Base-by-base conservation (phyloP, 2,113 vertebrate genomes). In the Dromas ardeola region DNA sequence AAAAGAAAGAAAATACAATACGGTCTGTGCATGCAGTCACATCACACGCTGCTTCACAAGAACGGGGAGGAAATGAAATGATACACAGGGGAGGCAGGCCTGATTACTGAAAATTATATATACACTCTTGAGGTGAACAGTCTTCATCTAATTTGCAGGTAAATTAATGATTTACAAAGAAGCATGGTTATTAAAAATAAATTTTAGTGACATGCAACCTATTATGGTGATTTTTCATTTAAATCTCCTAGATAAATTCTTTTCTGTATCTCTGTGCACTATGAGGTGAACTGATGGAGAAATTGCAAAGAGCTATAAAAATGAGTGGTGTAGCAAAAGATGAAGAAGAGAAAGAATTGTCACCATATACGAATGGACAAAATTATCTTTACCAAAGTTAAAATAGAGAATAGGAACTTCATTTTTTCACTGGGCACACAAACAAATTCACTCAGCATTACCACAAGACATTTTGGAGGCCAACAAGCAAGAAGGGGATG, bases 1-100 rank as follows among this genome's bases (percentile, higher is more conserved):
- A 43, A 77, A 62, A 95, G 66, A 92, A 88, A 96, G 89, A 86
- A 93, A 96, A 84, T 47, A 50, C 73, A 55, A 7, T 26, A 20
- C 13, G 6, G 36, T 56, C 71, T 67, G 3, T 76, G 92, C 53
- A 56, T 13, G 27, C 38, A 88, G 93, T 79, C 95, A 81, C 50
- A 85, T 55, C 78, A 52, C 84, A 84, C 17, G 19, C 80, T 81
- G 87, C 87, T 96, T 95, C 84, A 65, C 65, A 66, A 90, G 95
- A 86, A 91, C 95, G 94, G 92, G 87, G 86, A 97, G 96, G 95
- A 86, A 97, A 91, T 95, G 69, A 96, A 96, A 96, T 94, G 86
- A 97, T 96, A 95, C 97, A 96, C 78, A 81, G 83, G 96, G 96
- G n/a, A 95, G 92, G 81, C 76, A 96, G 76, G 81, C 47, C 70